phyloP scores from a whole-genome alignment of 2,888 invertebrate species.

The Ophraella communa region DNA sequence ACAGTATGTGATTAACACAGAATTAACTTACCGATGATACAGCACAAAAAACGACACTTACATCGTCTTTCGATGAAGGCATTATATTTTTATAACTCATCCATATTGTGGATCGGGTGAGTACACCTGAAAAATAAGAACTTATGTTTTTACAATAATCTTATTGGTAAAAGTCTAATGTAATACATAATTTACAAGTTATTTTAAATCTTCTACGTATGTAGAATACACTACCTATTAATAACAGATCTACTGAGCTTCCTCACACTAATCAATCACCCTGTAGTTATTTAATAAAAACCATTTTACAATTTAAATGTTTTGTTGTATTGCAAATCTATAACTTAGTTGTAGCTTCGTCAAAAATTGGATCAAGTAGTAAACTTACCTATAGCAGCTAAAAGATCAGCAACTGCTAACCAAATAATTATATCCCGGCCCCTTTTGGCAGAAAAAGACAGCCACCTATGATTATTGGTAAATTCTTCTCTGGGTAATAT shows the following conservation, averaged over 20 bases:
- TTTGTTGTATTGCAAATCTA: too few relatives aligned
- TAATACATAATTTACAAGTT: not conserved
- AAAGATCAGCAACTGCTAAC: constrained; percentile 79
- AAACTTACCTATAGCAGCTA: constrained; percentile 75
- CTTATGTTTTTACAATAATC: not conserved
- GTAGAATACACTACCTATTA: too few relatives aligned
- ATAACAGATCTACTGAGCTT: too few relatives aligned
- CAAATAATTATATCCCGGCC: constrained; percentile 77
- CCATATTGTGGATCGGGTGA: constrained; percentile 74
- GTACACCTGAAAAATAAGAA: constrained; percentile 65
- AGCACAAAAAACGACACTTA: constrained; percentile 75
- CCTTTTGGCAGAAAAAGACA: constrained; percentile 67
- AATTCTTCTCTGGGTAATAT: constrained; percentile 69
- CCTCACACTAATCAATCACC: too few relatives aligned
- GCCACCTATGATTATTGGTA: constrained; percentile 63
- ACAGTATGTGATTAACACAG: not conserved
- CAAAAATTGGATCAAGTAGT: not conserved
- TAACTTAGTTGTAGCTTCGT: too few relatives aligned
- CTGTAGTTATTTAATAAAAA: too few relatives aligned
- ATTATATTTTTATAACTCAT: constrained; percentile 71
- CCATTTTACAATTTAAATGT: too few relatives aligned
- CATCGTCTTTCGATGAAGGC: constrained; percentile 70
- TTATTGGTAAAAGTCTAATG: not conserved
- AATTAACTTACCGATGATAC: constrained; percentile 70
- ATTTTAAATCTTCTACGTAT: too few relatives aligned